Evolutionary conservation across 1,140 invertebrate species (phyloP).

Genomic region (Eulimnadia texana): DNA sequence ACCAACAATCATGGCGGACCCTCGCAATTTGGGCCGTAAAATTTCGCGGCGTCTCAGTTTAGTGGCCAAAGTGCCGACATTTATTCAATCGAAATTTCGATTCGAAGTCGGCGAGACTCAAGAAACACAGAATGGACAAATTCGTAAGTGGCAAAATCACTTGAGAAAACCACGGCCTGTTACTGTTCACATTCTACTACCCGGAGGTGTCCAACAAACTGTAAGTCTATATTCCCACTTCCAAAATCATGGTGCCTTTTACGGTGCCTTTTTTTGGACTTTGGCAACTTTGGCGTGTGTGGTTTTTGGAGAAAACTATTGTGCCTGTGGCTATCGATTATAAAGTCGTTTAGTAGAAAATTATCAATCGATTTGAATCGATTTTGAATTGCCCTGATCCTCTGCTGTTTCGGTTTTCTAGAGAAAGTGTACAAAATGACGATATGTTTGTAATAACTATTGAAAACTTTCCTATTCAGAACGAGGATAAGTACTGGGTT

Average conservation of each 20-base stretch:
- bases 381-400: too few species aligned
- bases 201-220: neutral
- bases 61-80: neutral
- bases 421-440: too few species aligned
- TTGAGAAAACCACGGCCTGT: neutral
- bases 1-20: neutral
- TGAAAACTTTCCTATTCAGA: too few species aligned
- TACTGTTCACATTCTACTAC: constrained; percentile 1
- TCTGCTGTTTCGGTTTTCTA: too few species aligned
- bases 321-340: too few species aligned
- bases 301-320: too few species aligned
- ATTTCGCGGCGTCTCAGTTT: constrained; percentile 2
- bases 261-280: neutral
- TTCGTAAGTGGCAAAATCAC: neutral
- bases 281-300: too few species aligned
- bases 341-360: neutral
- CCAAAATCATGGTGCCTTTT: neutral
- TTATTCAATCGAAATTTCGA: constrained; percentile 2
- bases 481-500: too few species aligned
- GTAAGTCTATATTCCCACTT: neutral
- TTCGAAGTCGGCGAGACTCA: neutral
- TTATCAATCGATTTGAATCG: neutral
- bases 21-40: neutral
- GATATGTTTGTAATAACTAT: too few species aligned
- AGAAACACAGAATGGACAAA: neutral